Evolutionary conservation across 2,888 invertebrate species (phyloP).

Genomic region (Resseliella maxima): DNA sequence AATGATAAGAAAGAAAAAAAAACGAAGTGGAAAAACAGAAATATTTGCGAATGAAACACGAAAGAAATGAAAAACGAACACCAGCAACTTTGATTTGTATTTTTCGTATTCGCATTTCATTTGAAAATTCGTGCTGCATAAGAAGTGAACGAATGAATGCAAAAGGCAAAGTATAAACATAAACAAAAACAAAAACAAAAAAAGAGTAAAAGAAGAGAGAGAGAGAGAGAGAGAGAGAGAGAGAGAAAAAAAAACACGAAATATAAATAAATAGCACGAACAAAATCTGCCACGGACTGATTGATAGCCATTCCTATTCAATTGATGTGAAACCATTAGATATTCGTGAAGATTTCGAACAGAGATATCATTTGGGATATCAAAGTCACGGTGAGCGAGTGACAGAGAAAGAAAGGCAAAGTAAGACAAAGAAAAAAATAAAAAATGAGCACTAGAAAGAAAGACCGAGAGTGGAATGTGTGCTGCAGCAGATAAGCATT

Average conservation of each 20-base stretch:
- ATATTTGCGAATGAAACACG: slow-evolving; percentile 36
- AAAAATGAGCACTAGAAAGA: too few relatives aligned
- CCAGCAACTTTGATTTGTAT: slow-evolving; percentile 21
- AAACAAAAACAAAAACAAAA: not conserved
- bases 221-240: too few relatives aligned
- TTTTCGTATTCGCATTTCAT: slow-evolving; percentile 3
- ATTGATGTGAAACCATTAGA: slow-evolving; percentile 37
- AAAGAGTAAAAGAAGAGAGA: not conserved
- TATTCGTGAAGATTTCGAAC: not conserved
- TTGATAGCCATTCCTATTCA: slow-evolving; percentile 49
- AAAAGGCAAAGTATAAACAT: not conserved
- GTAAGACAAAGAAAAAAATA: not conserved
- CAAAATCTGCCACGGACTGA: slow-evolving; percentile 8
- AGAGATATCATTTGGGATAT: not conserved
- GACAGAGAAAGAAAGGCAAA: not conserved
- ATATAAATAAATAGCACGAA: too few relatives aligned
- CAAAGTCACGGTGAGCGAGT: too few relatives aligned
- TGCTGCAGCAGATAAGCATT: too few relatives aligned
- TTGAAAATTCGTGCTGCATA: slow-evolving; percentile 18
- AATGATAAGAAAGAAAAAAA: slow-evolving; percentile 49
- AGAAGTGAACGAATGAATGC: not conserved
- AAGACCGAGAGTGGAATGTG: too few relatives aligned
- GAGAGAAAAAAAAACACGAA: not conserved
- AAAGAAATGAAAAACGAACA: slow-evolving; percentile 44
- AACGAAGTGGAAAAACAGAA: slow-evolving; percentile 46